A percentile compares a stretch with the other conserved stretches of the same genome.
Conservation (phyloP, 1,140 invertebrate species). For the Stegodyphus dumicola region DNA sequence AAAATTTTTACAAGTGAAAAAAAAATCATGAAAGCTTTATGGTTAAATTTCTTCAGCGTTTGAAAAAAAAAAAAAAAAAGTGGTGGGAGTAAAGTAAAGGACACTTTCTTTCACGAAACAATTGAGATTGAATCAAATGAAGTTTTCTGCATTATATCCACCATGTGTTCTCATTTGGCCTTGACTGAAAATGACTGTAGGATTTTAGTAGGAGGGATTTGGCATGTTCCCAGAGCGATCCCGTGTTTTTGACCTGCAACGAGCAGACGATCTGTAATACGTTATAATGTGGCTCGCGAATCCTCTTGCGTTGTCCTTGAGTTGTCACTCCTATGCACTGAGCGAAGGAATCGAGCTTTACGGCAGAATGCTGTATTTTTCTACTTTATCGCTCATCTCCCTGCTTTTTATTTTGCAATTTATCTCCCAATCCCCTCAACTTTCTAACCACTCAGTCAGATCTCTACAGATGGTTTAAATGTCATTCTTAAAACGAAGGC, state of each 20-base stretch:
- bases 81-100: no score
- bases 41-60: no score
- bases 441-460: no score
- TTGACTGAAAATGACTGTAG: slow-evolving; percentile 19
- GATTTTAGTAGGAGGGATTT: slow-evolving; percentile 47
- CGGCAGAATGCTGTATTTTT: no score
- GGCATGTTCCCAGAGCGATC: slow-evolving; percentile 31
- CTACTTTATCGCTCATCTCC: not conserved
- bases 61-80: no score
- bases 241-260: slow-evolving; percentile 40
- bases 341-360: no score
- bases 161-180: not conserved
- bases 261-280: slow-evolving; percentile 13
- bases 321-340: not conserved
- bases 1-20: no score
- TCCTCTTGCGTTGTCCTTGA: slow-evolving; percentile 20
- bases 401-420: not conserved
- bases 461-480: no score
- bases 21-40: no score
- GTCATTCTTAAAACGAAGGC: no score
- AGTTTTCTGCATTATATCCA: not conserved
- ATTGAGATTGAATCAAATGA: not conserved
- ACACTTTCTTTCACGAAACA: no score
- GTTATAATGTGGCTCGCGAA: not conserved
- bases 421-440: no score